A percentile compares a stretch with the other conserved stretches of the same genome.
phyloP scores from a whole-genome alignment of 2,888 invertebrate species.

The Melanostoma mellinum region DNA sequence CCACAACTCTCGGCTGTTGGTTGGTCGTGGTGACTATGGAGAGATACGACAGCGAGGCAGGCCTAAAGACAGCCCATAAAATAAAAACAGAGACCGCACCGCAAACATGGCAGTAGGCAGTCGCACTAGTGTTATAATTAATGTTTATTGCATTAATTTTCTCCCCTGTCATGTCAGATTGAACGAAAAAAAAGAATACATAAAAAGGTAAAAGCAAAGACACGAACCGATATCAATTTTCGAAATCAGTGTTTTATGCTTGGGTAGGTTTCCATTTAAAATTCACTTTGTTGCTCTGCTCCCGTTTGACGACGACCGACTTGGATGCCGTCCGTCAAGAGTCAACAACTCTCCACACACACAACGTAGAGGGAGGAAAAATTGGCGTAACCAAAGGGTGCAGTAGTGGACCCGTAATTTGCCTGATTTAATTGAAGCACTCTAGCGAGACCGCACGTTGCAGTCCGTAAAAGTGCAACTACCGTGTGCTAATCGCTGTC shows the following conservation, averaged over 20 bases:
- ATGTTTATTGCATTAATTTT: constrained; percentile 73
- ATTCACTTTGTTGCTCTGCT: constrained; percentile 70
- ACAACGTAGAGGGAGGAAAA: constrained; percentile 1
- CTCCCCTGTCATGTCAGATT: constrained; percentile 67
- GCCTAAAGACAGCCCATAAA: constrained; percentile 48
- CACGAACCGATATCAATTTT: constrained; percentile 72
- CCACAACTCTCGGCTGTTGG: constrained; percentile 28
- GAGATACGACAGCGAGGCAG: constrained; percentile 26
- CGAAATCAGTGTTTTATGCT: constrained; percentile 72
- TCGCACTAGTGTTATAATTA: constrained; percentile 73
- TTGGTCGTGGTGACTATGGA: constrained; percentile 10
- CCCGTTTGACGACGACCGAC: constrained; percentile 55
- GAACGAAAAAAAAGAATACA: constrained; percentile 20
- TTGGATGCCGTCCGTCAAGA: constrained; percentile 60
- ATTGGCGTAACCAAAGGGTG: constrained; percentile 48
- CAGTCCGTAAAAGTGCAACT: constrained; percentile 41
- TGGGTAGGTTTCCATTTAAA: constrained; percentile 73
- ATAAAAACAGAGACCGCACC: constrained; percentile 47
- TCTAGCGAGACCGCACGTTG: constrained; percentile 36
- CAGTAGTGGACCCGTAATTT: constrained; percentile 67
- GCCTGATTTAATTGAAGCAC: constrained; percentile 72
- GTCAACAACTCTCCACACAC: constrained; percentile 47
- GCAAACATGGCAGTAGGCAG: constrained; percentile 72
- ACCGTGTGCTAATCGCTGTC: constrained; percentile 61
- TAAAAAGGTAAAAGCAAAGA: constrained; percentile 38